Percentiles rank a stretch among this genome's conserved stretches.
These are phyloP conservation scores for Hozukius guyotensis DNA, from an alignment of 2,797 vertebrate genomes.

Conservation along the genomic window DNA sequence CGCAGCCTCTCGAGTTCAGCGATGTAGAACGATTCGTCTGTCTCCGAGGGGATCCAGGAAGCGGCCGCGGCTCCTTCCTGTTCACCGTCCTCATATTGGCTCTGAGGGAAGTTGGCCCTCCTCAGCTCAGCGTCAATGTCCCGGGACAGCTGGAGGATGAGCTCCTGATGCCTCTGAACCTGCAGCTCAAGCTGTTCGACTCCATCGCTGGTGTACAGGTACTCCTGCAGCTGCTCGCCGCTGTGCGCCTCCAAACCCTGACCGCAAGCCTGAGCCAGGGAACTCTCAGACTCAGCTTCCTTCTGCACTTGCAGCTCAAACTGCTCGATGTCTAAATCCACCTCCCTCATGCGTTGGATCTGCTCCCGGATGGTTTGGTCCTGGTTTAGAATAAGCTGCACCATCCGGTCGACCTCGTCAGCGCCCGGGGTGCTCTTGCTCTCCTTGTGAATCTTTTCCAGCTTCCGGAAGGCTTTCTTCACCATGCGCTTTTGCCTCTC, in stretches of 20 bases:
- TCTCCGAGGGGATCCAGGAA: constrained; percentile 41
- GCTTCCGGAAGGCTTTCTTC: constrained; percentile 94
- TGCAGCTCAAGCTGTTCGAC: constrained; percentile 86
- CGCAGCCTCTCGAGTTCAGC: constrained; percentile 82
- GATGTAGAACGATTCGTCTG: constrained; percentile 45
- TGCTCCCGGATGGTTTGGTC: constrained; percentile 94
- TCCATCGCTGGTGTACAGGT: constrained; percentile 79
- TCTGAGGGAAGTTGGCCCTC: constrained; percentile 36
- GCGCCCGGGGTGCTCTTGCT: constrained; percentile 73
- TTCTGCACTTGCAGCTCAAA: constrained; percentile 80
- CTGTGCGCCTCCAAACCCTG: constrained; percentile 3
- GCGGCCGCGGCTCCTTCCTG: constrained; percentile 60
- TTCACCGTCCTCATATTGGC: constrained; percentile 18
- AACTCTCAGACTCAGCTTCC: background rate
- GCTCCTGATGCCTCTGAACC: constrained; percentile 83
- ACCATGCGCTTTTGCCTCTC: constrained; percentile 95
- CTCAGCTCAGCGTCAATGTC: constrained; percentile 90
- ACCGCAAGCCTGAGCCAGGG: background rate
- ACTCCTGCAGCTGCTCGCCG: constrained; percentile 78
- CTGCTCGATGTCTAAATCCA: constrained; percentile 89
- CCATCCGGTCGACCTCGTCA: constrained; percentile 89
- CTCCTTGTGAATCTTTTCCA: constrained; percentile 92
- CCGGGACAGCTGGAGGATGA: constrained; percentile 87
- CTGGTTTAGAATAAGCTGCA: constrained; percentile 93
- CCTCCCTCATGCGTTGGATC: constrained; percentile 87